These are phyloP conservation scores for Margaritifera margaritifera DNA, from an alignment of 2,888 invertebrate genomes.

Conservation along the genomic window DNA sequence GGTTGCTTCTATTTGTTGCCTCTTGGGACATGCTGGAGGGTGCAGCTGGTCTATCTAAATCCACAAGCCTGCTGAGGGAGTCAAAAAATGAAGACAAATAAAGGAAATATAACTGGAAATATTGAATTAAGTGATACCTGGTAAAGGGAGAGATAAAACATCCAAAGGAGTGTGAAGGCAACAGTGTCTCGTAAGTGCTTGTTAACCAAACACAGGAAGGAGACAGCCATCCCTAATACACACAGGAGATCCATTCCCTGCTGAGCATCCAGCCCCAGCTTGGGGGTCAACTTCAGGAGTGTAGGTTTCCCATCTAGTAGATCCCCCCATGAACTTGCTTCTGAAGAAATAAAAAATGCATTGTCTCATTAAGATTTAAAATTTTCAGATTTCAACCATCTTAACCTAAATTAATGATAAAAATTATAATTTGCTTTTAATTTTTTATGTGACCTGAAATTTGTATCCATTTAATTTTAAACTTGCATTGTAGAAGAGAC, in stretches of 20 bases:
- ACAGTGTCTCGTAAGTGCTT: constrained; percentile 73
- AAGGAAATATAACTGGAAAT: no score
- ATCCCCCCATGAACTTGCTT: constrained; percentile 54
- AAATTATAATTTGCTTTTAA: no score
- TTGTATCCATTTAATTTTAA: no score
- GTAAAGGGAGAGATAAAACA: constrained; percentile 82
- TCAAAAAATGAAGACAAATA: no score
- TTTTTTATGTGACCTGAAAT: no score
- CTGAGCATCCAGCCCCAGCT: constrained; percentile 79
- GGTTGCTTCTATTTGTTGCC: no score
- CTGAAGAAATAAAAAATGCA: constrained; percentile 24
- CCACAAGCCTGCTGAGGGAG: no score
- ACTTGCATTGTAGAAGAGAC: no score
- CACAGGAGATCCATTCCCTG: constrained; percentile 82
- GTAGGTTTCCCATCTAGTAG: constrained; percentile 77
- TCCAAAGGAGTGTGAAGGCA: constrained; percentile 80
- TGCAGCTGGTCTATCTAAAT: no score
- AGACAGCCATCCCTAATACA: constrained; percentile 79
- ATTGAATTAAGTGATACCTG: constrained; percentile 72
- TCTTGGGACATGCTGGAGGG: no score
- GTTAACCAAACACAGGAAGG: constrained; percentile 78
- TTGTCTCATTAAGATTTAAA: no score
- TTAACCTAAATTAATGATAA: background rate
- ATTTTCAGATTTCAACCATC: no score
- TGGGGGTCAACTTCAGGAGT: constrained; percentile 80